phyloP scores from a whole-genome alignment of 1,140 invertebrate species.

The Drosophila littoralis region DNA sequence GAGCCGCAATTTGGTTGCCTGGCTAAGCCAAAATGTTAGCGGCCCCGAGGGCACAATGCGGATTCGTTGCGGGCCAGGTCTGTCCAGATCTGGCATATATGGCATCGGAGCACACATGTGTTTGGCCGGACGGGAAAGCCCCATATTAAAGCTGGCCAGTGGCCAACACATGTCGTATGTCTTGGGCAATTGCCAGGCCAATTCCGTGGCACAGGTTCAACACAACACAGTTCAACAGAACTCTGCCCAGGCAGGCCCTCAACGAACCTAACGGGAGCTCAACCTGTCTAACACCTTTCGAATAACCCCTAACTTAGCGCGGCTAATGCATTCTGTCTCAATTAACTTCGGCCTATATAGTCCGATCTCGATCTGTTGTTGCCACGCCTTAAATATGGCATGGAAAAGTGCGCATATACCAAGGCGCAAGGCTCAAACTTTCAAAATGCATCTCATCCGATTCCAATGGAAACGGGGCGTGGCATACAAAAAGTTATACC shows the following conservation, averaged over 20 bases:
- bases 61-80: constrained; percentile 8
- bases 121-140: constrained; percentile 43
- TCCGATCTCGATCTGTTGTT: too few relatives aligned
- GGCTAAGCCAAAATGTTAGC: constrained; percentile 44
- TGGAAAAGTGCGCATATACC: too few relatives aligned
- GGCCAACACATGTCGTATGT: constrained; percentile 62
- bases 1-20: constrained; percentile 16
- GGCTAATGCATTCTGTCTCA: too few relatives aligned
- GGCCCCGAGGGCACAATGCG: constrained; percentile 45
- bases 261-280: too few relatives aligned
- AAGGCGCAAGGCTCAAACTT: too few relatives aligned
- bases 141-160: constrained; percentile 58
- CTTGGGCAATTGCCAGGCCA: constrained; percentile 2
- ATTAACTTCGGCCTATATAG: too few relatives aligned
- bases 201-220: constrained; percentile 39
- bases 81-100: neutral
- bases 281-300: too few relatives aligned
- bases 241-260: neutral
- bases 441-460: too few relatives aligned
- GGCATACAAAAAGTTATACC: too few relatives aligned
- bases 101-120: constrained; percentile 54
- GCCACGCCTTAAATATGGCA: too few relatives aligned
- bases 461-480: too few relatives aligned
- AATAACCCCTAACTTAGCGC: too few relatives aligned
- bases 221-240: constrained; percentile 11